These are phyloP conservation scores for Anhinga rufa DNA, from an alignment of 2,113 vertebrate genomes.

Conservation along the genomic window DNA sequence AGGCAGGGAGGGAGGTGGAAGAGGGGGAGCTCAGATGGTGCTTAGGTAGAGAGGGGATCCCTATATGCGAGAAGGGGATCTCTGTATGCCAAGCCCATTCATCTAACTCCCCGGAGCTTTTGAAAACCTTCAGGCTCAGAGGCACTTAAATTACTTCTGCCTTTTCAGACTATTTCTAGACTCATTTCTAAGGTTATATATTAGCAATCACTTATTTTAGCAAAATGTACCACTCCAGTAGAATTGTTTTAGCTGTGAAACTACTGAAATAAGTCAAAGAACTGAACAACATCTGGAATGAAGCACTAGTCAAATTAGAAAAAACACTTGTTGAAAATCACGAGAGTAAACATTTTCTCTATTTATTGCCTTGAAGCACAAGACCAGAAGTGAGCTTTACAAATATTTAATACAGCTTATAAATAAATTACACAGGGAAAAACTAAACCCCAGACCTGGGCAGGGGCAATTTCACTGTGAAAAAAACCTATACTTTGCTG, in stretches of 20 bases:
- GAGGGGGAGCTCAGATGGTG: rapidly evolving
- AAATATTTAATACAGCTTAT: not conserved
- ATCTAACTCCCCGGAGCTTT: not conserved
- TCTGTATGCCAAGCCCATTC: not conserved
- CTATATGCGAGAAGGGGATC: rapidly evolving
- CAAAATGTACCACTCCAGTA: not conserved
- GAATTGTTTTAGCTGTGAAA: not conserved
- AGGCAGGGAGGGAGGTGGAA: not conserved
- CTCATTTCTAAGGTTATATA: not conserved
- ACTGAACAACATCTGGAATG: not conserved
- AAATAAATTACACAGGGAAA: not conserved
- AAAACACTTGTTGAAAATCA: not conserved
- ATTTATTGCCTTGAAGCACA: not conserved
- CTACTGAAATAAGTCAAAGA: not conserved
- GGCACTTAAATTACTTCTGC: not conserved
- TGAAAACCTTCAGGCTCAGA: not conserved
- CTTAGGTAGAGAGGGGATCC: not conserved
- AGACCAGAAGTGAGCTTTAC: not conserved
- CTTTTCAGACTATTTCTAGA: not conserved
- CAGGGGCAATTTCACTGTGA: not conserved
- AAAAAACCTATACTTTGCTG: not conserved
- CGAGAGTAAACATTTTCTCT: not conserved
- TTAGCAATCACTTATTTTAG: not conserved
- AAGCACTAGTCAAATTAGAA: not conserved
- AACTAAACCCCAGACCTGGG: not conserved